Conservation (phyloP, 2,888 invertebrate genomes). For the Phrixothrix hirtus region DNA sequence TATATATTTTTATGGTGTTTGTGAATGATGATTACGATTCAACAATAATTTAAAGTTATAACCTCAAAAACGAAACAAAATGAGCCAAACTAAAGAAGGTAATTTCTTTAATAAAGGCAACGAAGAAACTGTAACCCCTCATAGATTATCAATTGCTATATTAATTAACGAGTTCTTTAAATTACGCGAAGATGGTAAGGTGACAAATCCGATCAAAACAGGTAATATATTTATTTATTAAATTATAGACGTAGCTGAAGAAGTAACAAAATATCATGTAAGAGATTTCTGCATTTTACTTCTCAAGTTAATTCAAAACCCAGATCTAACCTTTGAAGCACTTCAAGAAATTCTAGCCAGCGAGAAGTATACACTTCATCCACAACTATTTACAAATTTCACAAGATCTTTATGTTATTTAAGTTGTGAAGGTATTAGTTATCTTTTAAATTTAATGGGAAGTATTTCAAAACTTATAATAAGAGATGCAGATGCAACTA, state of each 20-base stretch:
- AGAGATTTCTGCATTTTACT: conserved; percentile 81
- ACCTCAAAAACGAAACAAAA: no score
- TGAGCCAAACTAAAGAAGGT: conserved; percentile 17
- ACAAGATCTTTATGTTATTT: conserved; percentile 63
- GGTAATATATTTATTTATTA: neutral
- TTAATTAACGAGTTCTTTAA: conserved; percentile 76
- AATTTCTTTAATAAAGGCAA: conserved; percentile 4
- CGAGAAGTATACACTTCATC: conserved; percentile 63
- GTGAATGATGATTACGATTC: no score
- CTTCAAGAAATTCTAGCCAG: conserved; percentile 67
- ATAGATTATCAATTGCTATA: conserved; percentile 77
- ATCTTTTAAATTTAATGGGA: conserved; percentile 49
- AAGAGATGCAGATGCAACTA: conserved; percentile 29
- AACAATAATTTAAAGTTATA: no score
- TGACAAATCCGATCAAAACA: conserved; percentile 1
- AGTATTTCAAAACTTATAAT: conserved; percentile 34
- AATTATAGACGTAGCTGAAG: conserved; percentile 12
- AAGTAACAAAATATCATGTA: conserved; percentile 47
- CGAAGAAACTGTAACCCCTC: conserved; percentile 71
- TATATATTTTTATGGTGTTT: no score
- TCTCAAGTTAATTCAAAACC: conserved; percentile 79
- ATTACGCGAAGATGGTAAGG: conserved; percentile 60
- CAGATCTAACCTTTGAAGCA: conserved; percentile 75
- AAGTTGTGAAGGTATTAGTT: conserved; percentile 59
- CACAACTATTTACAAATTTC: conserved; percentile 63